A percentile compares a stretch with the other conserved stretches of the same genome.
Evolutionary conservation across 1,140 invertebrate genomes (phyloP).

Genomic region (Trachymyrmex septentrionalis): DNA sequence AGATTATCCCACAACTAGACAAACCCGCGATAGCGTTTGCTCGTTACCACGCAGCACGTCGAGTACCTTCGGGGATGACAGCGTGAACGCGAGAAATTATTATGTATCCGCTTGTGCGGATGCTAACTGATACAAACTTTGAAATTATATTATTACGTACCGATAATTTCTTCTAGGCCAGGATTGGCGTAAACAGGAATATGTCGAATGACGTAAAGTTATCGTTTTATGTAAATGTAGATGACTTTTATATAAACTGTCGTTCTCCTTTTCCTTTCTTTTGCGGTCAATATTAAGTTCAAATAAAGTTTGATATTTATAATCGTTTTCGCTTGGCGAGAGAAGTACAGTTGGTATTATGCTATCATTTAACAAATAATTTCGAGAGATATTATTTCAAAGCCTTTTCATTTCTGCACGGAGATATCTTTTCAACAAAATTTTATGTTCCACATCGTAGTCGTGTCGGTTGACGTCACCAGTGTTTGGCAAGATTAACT

Average conservation of each 20-base stretch:
- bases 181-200: not conserved
- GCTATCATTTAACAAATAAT: slow-evolving; percentile 1
- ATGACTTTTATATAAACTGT: slow-evolving; percentile 9
- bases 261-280: slow-evolving; percentile 1
- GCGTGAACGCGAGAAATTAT: slow-evolving; percentile 4
- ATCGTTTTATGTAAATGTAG: not conserved
- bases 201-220: not conserved
- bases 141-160: not conserved
- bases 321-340: not conserved
- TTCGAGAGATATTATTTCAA: not conserved
- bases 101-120: not conserved
- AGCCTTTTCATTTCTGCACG: not conserved
- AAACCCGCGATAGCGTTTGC: slow-evolving; percentile 46
- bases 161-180: slow-evolving; percentile 15
- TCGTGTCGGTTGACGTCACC: slow-evolving; percentile 2
- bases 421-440: not conserved
- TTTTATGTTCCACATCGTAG: not conserved
- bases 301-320: not conserved
- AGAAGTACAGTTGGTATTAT: not conserved
- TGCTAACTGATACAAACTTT: slow-evolving; percentile 6
- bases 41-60: slow-evolving; percentile 46
- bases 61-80: not conserved
- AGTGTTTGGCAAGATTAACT: slow-evolving; percentile 20
- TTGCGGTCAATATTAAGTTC: slow-evolving; percentile 1
- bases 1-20: slow-evolving; percentile 39